phyloP scores from a whole-genome alignment of 2,113 vertebrate species.

The Antechinus flavipes region DNA sequence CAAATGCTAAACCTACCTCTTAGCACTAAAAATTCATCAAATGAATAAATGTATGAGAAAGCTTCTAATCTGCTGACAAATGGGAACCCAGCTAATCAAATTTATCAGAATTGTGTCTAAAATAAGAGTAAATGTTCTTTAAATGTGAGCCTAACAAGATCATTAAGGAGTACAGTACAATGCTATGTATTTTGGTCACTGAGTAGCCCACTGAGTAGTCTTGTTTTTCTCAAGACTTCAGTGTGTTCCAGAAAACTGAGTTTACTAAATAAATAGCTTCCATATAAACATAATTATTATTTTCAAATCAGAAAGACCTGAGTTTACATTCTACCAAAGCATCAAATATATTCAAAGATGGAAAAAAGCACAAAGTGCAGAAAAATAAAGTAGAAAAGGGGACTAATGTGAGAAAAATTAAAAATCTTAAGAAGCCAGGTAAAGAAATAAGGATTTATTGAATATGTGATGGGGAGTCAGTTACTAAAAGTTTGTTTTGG shows the following conservation, averaged over 20 bases:
- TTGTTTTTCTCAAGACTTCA: neutral
- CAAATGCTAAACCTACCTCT: neutral
- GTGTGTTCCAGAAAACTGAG: neutral
- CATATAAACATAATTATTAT: neutral
- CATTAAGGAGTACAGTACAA: neutral
- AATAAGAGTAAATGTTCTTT: neutral
- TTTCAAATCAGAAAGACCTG: neutral
- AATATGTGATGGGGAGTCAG: neutral
- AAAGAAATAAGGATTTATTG: neutral
- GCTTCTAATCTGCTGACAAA: neutral
- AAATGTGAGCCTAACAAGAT: neutral
- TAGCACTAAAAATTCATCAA: neutral
- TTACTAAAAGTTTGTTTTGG: neutral
- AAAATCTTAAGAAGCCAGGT: neutral
- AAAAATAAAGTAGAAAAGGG: neutral
- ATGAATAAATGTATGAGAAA: neutral
- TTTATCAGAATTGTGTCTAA: neutral
- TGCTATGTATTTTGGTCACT: neutral
- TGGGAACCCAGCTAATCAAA: neutral
- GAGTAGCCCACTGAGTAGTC: neutral
- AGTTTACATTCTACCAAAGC: neutral
- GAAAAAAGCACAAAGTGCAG: neutral
- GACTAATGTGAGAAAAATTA: neutral
- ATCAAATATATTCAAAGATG: neutral
- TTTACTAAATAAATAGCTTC: neutral